These are phyloP conservation scores for Orchestia grillus DNA, from an alignment of 1,140 invertebrate species.

Conservation along the genomic window DNA sequence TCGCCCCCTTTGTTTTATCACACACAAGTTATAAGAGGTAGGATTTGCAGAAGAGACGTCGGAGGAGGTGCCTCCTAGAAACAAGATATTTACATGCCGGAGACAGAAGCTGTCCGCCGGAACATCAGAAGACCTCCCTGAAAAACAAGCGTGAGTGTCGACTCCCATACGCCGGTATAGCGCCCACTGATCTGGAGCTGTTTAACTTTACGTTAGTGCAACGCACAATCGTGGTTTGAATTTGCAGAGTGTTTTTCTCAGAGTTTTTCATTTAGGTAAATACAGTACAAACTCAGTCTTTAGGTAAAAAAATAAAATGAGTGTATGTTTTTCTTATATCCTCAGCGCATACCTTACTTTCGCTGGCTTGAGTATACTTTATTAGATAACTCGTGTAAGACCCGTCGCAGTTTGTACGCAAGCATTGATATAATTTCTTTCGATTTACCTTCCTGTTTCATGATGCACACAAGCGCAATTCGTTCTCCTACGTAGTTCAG, in stretches of 20 bases:
- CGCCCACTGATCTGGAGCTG: background rate
- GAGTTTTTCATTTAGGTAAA: background rate
- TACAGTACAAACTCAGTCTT: background rate
- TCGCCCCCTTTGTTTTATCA: background rate
- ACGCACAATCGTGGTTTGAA: background rate
- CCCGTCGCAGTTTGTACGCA: too few species aligned
- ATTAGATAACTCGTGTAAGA: too few species aligned
- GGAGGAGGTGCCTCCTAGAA: background rate
- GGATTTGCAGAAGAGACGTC: background rate
- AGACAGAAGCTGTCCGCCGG: slow-evolving; percentile 5
- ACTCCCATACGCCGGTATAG: background rate
- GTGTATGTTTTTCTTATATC: background rate
- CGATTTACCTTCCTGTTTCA: too few species aligned
- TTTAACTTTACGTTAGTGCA: background rate
- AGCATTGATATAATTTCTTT: too few species aligned
- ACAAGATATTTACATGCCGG: slow-evolving; percentile 43
- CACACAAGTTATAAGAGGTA: background rate
- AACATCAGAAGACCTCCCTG: slow-evolving; percentile 11
- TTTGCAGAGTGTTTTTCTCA: background rate
- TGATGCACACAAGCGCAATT: too few species aligned
- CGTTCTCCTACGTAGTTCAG: too few species aligned
- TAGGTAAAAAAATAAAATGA: background rate
- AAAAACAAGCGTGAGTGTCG: background rate
- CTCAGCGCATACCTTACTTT: background rate
- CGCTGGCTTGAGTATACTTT: too few species aligned